Base-by-base conservation (phyloP, 2,797 vertebrate species). In the Catamblyrhynchus diadema region DNA sequence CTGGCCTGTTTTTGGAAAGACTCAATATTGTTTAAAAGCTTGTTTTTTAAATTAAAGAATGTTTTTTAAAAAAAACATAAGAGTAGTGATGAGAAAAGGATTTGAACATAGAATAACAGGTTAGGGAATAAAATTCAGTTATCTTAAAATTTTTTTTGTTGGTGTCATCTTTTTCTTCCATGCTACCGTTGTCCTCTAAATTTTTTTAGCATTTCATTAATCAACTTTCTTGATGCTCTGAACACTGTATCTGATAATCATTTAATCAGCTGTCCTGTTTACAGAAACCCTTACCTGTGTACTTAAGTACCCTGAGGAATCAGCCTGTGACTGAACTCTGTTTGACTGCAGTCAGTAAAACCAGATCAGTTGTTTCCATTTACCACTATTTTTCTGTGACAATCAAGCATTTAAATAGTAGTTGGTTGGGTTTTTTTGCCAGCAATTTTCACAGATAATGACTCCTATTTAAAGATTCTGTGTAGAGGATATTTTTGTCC, bases 301-400 rank as follows among this genome's bases (percentile, higher is more conserved):
- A n/a, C 21, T 51, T 82, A 70, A 51, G 22, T 61, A 44, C 22
- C 22, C 54, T 2, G 25, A 75, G 53, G 64, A 92, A 41, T 86
- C 65, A 45, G 50, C 28, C 72, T 75, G 78, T 66, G 50, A 51
- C 53, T 60, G 37, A 82, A 39, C 1, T 3, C 28, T 75, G 14
- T 79, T 69, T 83, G 88, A 79, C 53, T 85, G 79, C 65, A 91
- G 84, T 86, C 94, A 89, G 75, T 93, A 89, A 72, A 92, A 79
- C 42, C 47, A 69, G 41, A 93, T 91, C 33, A 83, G 16, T 83
- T 77, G 14, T 81, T 93, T 80, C 64, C 51, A 70, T 89, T 92
- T 81, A 72, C 47, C 0, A 1, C 22, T 91, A 44, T 28, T 86
- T 95, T 90, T 74, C 57, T 88, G 87, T 42, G 64, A 70, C 81